Percentiles rank a stretch among this genome's conserved stretches.
Conservation (phyloP, 2,797 vertebrate species). For the Rallus crepitans region DNA sequence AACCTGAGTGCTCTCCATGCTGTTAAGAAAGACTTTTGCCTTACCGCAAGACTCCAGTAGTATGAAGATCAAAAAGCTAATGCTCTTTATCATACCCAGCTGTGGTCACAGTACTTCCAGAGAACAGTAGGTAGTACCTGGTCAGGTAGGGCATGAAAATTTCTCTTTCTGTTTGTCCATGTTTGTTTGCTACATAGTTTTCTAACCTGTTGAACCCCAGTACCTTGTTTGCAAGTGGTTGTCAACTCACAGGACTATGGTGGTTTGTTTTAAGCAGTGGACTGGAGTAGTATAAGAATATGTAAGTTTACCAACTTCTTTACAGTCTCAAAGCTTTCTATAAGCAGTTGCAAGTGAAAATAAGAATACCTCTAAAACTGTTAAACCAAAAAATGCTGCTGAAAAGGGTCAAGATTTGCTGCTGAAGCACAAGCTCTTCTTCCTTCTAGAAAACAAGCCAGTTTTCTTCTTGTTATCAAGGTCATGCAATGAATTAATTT, state of each 20-base stretch:
- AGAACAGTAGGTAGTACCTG: neutral
- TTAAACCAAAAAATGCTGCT: neutral
- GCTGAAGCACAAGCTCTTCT: neutral
- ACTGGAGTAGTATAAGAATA: neutral
- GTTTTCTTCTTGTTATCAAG: constrained; percentile 1
- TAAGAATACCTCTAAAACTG: neutral
- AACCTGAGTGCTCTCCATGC: neutral
- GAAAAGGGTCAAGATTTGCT: constrained; percentile 9
- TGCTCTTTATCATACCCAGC: neutral
- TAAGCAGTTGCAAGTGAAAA: neutral
- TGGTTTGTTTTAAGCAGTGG: neutral
- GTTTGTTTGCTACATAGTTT: neutral
- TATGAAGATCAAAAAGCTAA: neutral
- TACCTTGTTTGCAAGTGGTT: neutral
- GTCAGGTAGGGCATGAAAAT: neutral
- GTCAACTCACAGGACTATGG: neutral
- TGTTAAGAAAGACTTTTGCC: neutral
- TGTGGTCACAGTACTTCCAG: neutral
- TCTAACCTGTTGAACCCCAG: neutral
- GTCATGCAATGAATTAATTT: neutral
- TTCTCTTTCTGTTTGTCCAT: neutral
- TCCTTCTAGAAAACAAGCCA: neutral
- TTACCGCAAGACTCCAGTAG: neutral
- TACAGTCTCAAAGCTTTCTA: neutral
- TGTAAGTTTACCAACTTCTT: neutral